Evolutionary conservation across 2,888 invertebrate genomes (phyloP), one percentile per base, ranked within the genome.

Genomic region (Bembecia ichneumoniformis): DNA sequence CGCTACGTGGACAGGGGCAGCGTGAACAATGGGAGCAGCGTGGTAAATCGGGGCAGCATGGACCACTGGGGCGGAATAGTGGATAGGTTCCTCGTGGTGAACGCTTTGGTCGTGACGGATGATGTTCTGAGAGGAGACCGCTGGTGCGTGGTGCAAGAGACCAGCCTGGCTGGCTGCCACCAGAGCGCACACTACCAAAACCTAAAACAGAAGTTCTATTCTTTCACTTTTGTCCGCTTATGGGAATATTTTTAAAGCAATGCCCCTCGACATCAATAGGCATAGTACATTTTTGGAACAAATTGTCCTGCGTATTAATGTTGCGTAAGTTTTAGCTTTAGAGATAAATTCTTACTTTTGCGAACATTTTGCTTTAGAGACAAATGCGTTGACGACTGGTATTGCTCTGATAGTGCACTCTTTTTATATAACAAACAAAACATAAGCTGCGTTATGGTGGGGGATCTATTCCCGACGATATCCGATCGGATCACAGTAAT

Each of bases 391-490:
- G 69, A 65, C 63, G 77, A 86, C 82, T 87, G 86, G 69, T 81
- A 67, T 69, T 62, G 66, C 70, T 74, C 62, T 74, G 77, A 74
- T 75, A 76, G 71, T 58, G 72, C 68, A 71, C 74, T 80, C 82
- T 83, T 87, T 86, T 83, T 87, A 87, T 87, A 86, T 86, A 83
- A 82, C 77, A 77, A 84, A 83, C 80, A 83, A 86, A 83, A 80
- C 71, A 75, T 74, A 75, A 76, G 68, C 59, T 57, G 55, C 50
- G 58, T 46, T n/a, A 56, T 51, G 57, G 78, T 82, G 69, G 83
- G 82, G 83, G 79, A 66, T 63, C 73, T 79, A 77, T 77, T 82
- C 82, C 82, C 60, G 76, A 70, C 68, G 76, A 81, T 81, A 84
- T 83, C 81, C 73, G 82, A 83, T 82, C 79, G 69, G 81, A 82